Evolutionary conservation across 2,113 vertebrate species (phyloP), one percentile per base, ranked within the genome.

Genomic region (Heterotilapia buettikoferi): DNA sequence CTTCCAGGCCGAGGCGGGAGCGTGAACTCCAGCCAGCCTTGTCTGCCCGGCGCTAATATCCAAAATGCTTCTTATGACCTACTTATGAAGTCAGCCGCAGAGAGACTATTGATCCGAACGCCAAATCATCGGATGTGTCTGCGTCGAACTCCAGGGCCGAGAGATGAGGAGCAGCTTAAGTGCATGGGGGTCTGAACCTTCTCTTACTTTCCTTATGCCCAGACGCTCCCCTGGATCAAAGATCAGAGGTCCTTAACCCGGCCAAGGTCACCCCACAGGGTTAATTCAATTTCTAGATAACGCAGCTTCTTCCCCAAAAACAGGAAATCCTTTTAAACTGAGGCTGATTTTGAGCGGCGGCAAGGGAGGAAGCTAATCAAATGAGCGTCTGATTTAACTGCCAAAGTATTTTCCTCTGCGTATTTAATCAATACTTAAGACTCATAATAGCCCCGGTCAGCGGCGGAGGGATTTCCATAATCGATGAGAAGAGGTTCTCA

Each of bases 201-300:
- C 95, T 96, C 96, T 95, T 95, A 93, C 96, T 94, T 95, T 93
- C 94, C 93, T 94, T 71, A 93, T 94, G 96, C 95, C 96, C 97
- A 97, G 96, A 86, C 14, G 3, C 96, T 95, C 92, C 88, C 83
- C 78, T 6, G 63, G 91, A 95, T 97, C 96, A 97, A 95, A 95
- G 96, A 89, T 90, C 94, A 92, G 92, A 96, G 97, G 97, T 97
- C 96, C 92, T 73, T 92, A 93, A 95, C 94, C 95, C 93, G 93
- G 31, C 96, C 95, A 96, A 97, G 97, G 97, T 97, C 96, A 91
- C 96, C 96, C 94, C 59, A 18, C 92, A 94, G 95, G 96, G 96
- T 97, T 98, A 97, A 98, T 98, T 97, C 95, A 96, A 97, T 98
- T 95, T 97, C 91, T 29, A 84, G 82, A 92, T 88, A 94, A 88